phyloP scores from a whole-genome alignment of 2,113 vertebrate species.

The Prionailurus viverrinus region DNA sequence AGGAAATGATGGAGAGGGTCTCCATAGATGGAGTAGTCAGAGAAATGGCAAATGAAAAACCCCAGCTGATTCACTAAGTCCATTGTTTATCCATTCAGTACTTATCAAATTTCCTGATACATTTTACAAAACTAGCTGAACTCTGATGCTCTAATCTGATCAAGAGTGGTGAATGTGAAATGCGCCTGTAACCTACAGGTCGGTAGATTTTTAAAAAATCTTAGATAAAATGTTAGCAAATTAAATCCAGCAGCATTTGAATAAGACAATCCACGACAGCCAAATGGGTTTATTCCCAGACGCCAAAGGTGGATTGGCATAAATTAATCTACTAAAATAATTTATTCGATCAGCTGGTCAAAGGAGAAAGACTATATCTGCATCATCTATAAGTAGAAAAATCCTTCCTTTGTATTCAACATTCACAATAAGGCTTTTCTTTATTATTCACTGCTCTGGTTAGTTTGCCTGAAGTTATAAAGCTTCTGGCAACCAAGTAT shows the following conservation, averaged over 20 bases:
- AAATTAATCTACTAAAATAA: not conserved
- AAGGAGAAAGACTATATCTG: not conserved
- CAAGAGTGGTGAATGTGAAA: not conserved
- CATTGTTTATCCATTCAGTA: accelerated
- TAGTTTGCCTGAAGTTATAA: conserved; percentile 45
- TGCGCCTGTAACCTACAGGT: not conserved
- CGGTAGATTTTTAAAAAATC: not conserved
- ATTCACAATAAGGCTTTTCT: not conserved
- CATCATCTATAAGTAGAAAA: not conserved
- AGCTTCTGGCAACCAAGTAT: not conserved
- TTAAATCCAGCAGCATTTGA: not conserved
- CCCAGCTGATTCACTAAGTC: accelerated
- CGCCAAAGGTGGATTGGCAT: not conserved
- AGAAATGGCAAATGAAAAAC: accelerated
- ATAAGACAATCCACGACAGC: not conserved
- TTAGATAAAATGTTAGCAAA: conserved; percentile 11
- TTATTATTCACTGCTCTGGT: not conserved
- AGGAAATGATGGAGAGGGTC: not conserved
- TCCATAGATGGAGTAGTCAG: accelerated
- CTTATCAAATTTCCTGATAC: not conserved
- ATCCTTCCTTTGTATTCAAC: not conserved
- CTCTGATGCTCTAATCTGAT: not conserved
- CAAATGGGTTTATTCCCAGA: not conserved
- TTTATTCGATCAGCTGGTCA: not conserved
- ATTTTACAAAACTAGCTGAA: not conserved